Evolutionary conservation across 2,797 vertebrate genomes (phyloP).

Genomic region (Halcyon badia): DNA sequence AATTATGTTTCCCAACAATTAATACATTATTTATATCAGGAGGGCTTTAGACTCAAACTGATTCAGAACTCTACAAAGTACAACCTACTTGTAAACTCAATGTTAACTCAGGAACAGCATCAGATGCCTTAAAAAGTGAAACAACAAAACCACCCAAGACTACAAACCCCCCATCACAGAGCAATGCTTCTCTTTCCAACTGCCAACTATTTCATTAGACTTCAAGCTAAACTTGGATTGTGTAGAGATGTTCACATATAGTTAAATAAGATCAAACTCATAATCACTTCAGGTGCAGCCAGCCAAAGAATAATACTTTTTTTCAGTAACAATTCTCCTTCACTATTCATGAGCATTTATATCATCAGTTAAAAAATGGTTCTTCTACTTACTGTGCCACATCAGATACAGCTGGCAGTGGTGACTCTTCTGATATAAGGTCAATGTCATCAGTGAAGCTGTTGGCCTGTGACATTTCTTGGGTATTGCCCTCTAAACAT

Average conservation of each 20-base stretch:
- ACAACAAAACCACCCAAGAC: fast-evolving
- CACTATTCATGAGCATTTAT: background rate
- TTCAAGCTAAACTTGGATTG: background rate
- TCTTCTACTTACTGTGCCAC: slow-evolving; percentile 84
- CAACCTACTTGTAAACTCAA: background rate
- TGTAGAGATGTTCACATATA: background rate
- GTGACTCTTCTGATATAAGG: slow-evolving; percentile 82
- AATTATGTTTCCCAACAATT: background rate
- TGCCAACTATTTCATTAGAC: background rate
- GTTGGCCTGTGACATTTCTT: slow-evolving; percentile 82
- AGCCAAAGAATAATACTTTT: background rate
- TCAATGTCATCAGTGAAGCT: slow-evolving; percentile 88
- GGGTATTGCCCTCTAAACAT: background rate
- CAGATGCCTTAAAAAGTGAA: background rate
- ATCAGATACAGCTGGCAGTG: slow-evolving; percentile 78
- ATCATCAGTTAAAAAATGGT: background rate
- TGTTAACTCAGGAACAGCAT: background rate
- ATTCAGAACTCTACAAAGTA: background rate
- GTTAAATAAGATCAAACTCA: background rate
- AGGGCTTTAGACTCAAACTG: background rate
- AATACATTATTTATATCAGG: background rate
- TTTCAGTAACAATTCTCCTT: background rate
- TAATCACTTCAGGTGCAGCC: background rate
- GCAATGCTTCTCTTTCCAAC: background rate
- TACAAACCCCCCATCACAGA: background rate